These are phyloP conservation scores for Zaprionus davidi DNA, from an alignment of 1,140 invertebrate genomes.

Conservation along the genomic window DNA sequence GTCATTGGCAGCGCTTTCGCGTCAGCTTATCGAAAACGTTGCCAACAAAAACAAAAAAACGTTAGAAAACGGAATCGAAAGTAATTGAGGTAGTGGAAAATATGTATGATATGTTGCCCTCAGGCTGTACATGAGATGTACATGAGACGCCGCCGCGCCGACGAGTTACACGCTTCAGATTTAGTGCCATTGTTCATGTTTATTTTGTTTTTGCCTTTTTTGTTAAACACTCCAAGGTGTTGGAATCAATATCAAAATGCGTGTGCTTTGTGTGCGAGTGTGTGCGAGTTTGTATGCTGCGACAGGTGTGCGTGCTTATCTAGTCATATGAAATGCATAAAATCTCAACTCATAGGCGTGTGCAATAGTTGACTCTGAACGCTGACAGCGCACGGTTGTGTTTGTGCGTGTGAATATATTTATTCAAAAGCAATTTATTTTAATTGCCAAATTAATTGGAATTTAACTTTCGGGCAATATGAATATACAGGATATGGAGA, in stretches of 20 bases:
- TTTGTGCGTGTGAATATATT: conserved; percentile 29
- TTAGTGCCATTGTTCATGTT: conserved; percentile 60
- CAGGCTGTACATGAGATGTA: conserved; percentile 56
- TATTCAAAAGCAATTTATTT: conserved; percentile 25
- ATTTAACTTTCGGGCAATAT: conserved; percentile 28
- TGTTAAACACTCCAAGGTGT: conserved; percentile 74
- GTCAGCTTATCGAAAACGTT: conserved; percentile 58
- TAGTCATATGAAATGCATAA: conserved; percentile 79
- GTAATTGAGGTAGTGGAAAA: conserved; percentile 42
- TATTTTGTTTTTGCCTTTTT: conserved; percentile 63
- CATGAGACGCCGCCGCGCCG: conserved; percentile 26
- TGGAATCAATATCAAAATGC: conserved; percentile 50
- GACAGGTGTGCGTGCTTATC: conserved; percentile 76
- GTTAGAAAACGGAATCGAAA: conserved; percentile 59
- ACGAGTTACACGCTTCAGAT: conserved; percentile 58
- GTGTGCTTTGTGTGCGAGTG: conserved; percentile 18
- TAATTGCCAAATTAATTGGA: conserved; percentile 31
- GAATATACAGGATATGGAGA: conserved; percentile 65
- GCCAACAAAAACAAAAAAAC: conserved; percentile 27
- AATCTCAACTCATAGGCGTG: conserved; percentile 53
- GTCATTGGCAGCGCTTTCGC: conserved; percentile 32
- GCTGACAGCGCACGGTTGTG: conserved; percentile 64
- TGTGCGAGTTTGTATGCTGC: conserved; percentile 38
- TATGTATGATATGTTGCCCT: conserved; percentile 44
- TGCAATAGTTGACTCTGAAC: conserved; percentile 61